These are phyloP conservation scores for Gobionotothen gibberifrons DNA, from an alignment of 2,797 vertebrate genomes.

Conservation along the genomic window DNA sequence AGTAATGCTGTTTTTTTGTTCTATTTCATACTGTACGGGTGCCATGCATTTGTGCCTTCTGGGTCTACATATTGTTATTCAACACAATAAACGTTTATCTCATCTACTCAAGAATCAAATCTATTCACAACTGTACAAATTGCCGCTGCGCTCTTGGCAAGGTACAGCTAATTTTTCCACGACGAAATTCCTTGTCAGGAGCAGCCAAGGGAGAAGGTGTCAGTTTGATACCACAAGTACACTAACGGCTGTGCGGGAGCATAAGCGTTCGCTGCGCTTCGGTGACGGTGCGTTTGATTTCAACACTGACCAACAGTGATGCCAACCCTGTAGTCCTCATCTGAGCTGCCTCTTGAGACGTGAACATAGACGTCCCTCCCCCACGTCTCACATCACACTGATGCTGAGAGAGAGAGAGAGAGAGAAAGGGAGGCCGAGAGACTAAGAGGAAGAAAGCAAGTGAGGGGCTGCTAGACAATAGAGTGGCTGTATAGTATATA, in stretches of 20 bases:
- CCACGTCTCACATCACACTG: conserved; percentile 56
- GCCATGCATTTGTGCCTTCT: conserved; percentile 31
- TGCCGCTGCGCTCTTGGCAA: conserved; percentile 68
- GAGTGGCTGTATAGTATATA: conserved; percentile 57
- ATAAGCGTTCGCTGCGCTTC: conserved; percentile 82
- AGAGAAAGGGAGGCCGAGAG: conserved; percentile 24
- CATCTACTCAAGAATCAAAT: conserved; percentile 72
- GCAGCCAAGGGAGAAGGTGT: conserved; percentile 84
- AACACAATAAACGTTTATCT: conserved; percentile 63
- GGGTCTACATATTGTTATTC: conserved; percentile 51
- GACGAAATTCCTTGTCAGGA: conserved; percentile 81
- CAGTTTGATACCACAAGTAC: conserved; percentile 76
- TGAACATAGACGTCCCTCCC: conserved; percentile 54
- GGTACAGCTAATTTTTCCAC: conserved; percentile 74
- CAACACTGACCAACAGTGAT: conserved; percentile 80
- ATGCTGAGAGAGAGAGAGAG: conserved; percentile 39
- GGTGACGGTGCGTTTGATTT: conserved; percentile 78
- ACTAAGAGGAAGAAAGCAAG: conserved; percentile 34
- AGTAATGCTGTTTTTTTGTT: conserved; percentile 19
- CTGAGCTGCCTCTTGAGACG: conserved; percentile 74
- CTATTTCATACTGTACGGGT: conserved; percentile 31
- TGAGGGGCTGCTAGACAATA: conserved; percentile 68
- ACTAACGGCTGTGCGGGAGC: conserved; percentile 80
- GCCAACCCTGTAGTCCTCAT: conserved; percentile 77
- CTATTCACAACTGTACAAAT: conserved; percentile 80